Evolutionary conservation across 1,140 invertebrate genomes (phyloP).

Genomic region (Musca domestica): DNA sequence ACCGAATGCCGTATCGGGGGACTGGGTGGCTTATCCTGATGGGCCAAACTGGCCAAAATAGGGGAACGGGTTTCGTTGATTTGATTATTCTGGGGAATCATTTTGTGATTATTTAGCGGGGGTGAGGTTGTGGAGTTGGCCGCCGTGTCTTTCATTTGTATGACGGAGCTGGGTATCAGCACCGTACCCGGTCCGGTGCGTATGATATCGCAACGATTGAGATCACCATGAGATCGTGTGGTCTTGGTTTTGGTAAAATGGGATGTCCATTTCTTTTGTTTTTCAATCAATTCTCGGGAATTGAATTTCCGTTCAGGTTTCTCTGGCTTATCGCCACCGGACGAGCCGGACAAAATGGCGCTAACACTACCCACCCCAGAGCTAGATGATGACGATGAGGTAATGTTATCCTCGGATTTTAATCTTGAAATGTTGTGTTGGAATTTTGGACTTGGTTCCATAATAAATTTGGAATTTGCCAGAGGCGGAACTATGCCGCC

Average conservation of each 20-base stretch:
- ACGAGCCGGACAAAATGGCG: conserved; percentile 27
- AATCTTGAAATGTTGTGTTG: conserved; percentile 45
- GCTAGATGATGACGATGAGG: neutral
- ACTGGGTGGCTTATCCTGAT: conserved; percentile 36
- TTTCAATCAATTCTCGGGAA: conserved; percentile 81
- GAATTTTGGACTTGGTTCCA: conserved; percentile 34
- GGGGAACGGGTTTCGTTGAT: conserved; percentile 17
- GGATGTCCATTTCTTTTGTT: conserved; percentile 86
- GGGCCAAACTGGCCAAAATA: conserved; percentile 20
- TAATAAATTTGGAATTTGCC: conserved; percentile 43
- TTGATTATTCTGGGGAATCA: conserved; percentile 26
- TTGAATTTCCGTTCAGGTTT: conserved; percentile 81
- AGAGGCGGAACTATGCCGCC: conserved; percentile 7
- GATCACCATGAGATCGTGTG: conserved; percentile 64
- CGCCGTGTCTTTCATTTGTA: conserved; percentile 23
- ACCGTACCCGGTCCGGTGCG: conserved; percentile 49
- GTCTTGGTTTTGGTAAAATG: conserved; percentile 78
- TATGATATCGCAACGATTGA: conserved; percentile 58
- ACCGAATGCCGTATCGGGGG: conserved; percentile 36
- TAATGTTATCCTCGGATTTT: conserved; percentile 55
- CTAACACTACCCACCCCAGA: conserved; percentile 4
- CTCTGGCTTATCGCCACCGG: conserved; percentile 61
- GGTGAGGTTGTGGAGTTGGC: conserved; percentile 17
- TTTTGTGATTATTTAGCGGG: conserved; percentile 10
- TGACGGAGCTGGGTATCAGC: conserved; percentile 36